Conservation (phyloP, 2,888 invertebrate species). For the Eilema depressum region DNA sequence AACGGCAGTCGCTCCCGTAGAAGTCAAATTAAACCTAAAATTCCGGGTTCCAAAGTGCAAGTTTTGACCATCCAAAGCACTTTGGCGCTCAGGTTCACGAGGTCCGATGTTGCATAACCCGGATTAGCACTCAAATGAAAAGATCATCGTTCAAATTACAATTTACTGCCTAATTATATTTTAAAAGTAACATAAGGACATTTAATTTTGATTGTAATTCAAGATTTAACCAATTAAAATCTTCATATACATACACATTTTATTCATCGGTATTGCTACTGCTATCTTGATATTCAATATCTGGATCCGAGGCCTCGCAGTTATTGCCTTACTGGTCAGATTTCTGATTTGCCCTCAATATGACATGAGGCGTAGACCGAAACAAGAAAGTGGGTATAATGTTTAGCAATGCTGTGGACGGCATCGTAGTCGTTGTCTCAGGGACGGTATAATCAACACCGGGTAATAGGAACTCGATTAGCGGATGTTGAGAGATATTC, state of each 20-base stretch:
- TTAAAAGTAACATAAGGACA: no score
- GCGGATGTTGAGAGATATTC: neutral
- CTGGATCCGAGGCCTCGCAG: neutral
- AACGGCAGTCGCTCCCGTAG: no score
- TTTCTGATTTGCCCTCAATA: neutral
- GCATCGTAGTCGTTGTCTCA: neutral
- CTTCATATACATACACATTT: neutral
- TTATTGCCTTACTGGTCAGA: neutral
- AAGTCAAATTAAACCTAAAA: no score
- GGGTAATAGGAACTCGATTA: neutral
- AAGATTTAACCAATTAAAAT: no score
- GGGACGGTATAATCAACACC: constrained; percentile 2
- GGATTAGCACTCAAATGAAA: no score
- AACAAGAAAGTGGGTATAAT: constrained; percentile 1
- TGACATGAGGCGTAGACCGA: neutral
- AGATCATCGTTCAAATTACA: no score
- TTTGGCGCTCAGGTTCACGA: no score
- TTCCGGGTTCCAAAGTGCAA: no score
- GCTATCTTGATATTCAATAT: neutral
- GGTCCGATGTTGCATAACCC: no score
- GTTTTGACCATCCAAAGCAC: no score
- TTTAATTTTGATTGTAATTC: no score
- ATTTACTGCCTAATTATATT: no score
- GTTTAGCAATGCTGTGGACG: neutral
- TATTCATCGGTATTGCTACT: neutral